These are phyloP conservation scores for Crocodylus rhombifer DNA, from an alignment of 2,797 vertebrate species.

Conservation along the genomic window DNA sequence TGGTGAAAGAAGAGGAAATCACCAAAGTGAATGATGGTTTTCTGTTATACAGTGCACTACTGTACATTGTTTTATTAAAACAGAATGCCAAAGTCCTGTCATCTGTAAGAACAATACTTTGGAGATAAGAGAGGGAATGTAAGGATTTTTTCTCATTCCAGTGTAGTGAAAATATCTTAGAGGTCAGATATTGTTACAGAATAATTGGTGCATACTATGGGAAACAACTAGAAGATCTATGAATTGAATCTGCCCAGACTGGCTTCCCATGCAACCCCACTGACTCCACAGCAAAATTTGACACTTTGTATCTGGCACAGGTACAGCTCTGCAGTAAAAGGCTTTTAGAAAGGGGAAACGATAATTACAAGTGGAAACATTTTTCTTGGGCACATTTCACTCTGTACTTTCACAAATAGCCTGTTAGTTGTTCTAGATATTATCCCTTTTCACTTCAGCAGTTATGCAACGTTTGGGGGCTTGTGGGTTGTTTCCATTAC, in stretches of 20 bases:
- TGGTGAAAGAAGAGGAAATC: neutral
- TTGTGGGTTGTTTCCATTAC: neutral
- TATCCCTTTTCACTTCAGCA: neutral
- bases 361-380: neutral
- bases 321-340: neutral
- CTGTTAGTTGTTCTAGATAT: neutral
- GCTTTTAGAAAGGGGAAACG: neutral
- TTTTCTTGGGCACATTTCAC: neutral
- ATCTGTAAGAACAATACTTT: neutral
- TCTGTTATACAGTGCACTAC: rapidly evolving
- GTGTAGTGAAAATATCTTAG: neutral
- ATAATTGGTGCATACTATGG: neutral
- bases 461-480: neutral
- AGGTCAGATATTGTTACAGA: neutral
- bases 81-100: neutral
- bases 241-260: neutral
- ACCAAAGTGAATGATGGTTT: neutral
- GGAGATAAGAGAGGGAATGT: too few relatives aligned
- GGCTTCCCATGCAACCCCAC: neutral
- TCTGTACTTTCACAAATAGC: neutral
- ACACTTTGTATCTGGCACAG: too few relatives aligned
- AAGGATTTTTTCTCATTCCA: neutral
- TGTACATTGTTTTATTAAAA: neutral
- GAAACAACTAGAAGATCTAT: neutral
- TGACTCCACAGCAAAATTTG: neutral